Conservation (phyloP, 2,888 invertebrate species). For the Polyploca ridens region DNA sequence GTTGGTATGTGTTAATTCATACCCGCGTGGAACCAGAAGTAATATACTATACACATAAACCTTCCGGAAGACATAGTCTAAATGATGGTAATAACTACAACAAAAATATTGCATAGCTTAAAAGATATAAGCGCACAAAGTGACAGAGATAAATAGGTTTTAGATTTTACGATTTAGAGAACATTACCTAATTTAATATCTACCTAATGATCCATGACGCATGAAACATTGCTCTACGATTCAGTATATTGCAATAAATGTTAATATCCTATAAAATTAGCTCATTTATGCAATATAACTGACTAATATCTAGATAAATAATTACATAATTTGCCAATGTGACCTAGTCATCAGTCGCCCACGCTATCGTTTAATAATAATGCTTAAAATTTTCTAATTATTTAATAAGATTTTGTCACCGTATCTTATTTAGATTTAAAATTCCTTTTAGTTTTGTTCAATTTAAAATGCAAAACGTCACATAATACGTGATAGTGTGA, state of each 20-base stretch:
- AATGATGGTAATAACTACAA: too few relatives aligned
- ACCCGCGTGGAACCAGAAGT: too few relatives aligned
- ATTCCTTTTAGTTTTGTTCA: neutral
- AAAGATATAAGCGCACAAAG: too few relatives aligned
- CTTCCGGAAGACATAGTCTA: too few relatives aligned
- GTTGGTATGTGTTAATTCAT: too few relatives aligned
- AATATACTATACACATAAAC: too few relatives aligned
- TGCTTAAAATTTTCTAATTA: neutral
- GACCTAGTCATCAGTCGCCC: neutral
- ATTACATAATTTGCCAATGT: constrained; percentile 2
- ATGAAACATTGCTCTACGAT: neutral
- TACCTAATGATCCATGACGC: neutral
- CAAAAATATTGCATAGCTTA: too few relatives aligned
- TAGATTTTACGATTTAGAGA: too few relatives aligned
- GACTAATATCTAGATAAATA: neutral
- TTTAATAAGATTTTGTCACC: neutral
- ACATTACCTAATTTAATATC: too few relatives aligned
- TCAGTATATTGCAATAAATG: neutral
- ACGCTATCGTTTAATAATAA: neutral
- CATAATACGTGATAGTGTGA: neutral
- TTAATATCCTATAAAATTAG: neutral
- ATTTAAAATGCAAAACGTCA: neutral
- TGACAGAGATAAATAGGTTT: too few relatives aligned
- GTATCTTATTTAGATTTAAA: neutral
- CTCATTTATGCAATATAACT: neutral